phyloP scores from a whole-genome alignment of 2,113 vertebrate genomes.

The Tenebrosternarchus preto region DNA sequence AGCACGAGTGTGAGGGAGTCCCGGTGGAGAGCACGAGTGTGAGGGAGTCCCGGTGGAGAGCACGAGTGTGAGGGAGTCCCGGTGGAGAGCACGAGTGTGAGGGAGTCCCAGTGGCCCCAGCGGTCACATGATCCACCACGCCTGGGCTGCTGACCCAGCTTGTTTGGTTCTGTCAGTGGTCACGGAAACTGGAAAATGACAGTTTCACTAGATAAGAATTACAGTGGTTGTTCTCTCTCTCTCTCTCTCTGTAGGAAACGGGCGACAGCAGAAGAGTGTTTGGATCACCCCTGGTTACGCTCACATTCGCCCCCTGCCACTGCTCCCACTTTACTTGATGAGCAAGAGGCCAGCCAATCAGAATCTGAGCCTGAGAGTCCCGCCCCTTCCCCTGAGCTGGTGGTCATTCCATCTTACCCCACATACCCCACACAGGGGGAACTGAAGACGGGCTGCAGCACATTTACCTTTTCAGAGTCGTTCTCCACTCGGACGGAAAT shows the following conservation, averaged over 20 bases:
- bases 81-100: no score
- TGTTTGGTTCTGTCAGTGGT: no score
- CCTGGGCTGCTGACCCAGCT: no score
- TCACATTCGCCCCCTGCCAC: constrained; percentile 41
- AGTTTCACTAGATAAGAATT: no score
- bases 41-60: no score
- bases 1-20: no score
- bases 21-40: no score
- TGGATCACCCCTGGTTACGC: constrained; percentile 78
- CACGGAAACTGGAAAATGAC: no score
- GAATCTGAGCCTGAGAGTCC: constrained; percentile 77
- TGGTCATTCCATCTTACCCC: constrained; percentile 68
- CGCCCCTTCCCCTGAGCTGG: constrained; percentile 65
- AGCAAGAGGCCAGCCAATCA: constrained; percentile 71
- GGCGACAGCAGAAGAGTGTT: constrained; percentile 76
- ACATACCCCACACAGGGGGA: constrained; percentile 69
- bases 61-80: no score
- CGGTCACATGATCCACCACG: no score
- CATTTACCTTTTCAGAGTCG: constrained; percentile 73
- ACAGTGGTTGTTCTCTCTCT: no score
- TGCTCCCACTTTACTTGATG: constrained; percentile 60
- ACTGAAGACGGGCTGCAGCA: constrained; percentile 68
- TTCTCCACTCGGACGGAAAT: constrained; percentile 72
- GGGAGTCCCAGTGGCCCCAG: no score
- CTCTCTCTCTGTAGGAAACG: constrained; percentile 68